Percentiles rank a stretch among this genome's conserved stretches.
phyloP scores from a whole-genome alignment of 2,888 invertebrate genomes.

The Erpobdella octoculata region DNA sequence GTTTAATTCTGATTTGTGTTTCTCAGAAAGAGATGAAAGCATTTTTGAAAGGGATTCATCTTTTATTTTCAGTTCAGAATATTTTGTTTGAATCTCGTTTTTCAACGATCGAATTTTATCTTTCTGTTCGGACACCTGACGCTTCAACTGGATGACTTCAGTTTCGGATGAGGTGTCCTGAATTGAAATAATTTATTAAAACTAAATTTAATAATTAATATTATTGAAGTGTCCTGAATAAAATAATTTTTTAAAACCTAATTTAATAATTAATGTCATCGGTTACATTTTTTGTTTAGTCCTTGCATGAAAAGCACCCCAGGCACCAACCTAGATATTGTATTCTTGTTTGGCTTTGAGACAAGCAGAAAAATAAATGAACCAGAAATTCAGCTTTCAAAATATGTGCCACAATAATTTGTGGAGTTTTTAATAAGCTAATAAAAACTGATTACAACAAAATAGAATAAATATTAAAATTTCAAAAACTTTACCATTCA shows the following conservation, averaged over 20 bases:
- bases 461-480: no score
- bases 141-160: conserved; percentile 46
- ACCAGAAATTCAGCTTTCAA: no score
- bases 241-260: neutral
- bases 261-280: no score
- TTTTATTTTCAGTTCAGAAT: conserved; percentile 34
- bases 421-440: no score
- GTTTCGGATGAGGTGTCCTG: conserved; percentile 33
- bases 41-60: conserved; percentile 44
- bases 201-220: neutral
- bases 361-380: neutral
- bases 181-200: conserved; percentile 6
- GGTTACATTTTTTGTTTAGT: no score
- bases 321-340: no score
- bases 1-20: conserved; percentile 51
- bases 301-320: no score
- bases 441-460: no score
- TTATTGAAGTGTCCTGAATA: neutral
- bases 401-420: no score
- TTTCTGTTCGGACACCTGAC: conserved; percentile 59
- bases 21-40: conserved; percentile 44
- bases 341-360: neutral
- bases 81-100: conserved; percentile 50
- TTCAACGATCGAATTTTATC: conserved; percentile 29
- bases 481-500: no score